phyloP scores from a whole-genome alignment of 1,140 invertebrate species.

The Scylla paramamosain region DNA sequence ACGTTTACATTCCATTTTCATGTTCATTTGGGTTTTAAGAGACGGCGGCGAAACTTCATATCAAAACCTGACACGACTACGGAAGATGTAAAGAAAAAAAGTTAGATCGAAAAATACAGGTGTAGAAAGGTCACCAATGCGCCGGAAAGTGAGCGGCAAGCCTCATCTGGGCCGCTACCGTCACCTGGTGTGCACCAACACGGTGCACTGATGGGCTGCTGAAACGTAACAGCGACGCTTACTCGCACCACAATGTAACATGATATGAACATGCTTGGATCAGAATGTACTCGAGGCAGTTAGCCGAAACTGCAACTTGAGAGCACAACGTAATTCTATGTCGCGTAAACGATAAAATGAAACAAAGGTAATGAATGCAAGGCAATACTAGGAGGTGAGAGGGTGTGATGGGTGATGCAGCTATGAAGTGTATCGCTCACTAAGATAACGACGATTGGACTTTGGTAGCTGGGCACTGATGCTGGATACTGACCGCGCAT shows the following conservation, averaged over 20 bases:
- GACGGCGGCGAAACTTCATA: not conserved
- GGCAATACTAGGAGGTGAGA: conserved; percentile 22
- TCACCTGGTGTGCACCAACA: not conserved
- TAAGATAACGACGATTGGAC: conserved; percentile 51
- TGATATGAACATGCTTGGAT: conserved; percentile 28
- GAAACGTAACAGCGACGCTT: not conserved
- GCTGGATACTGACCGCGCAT: conserved; percentile 28
- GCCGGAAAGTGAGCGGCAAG: not conserved
- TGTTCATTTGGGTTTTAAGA: not conserved
- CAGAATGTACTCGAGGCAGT: not conserved
- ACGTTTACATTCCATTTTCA: not conserved
- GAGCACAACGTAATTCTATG: too few relatives aligned
- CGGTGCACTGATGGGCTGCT: not conserved
- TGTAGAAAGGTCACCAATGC: not conserved
- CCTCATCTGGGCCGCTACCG: not conserved
- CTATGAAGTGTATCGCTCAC: conserved; percentile 56
- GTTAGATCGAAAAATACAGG: not conserved
- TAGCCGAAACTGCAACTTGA: too few relatives aligned
- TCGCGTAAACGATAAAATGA: too few relatives aligned
- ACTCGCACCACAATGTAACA: not conserved
- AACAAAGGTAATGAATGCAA: too few relatives aligned
- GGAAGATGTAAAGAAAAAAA: too few relatives aligned
- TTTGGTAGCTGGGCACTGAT: conserved; percentile 60
- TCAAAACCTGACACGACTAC: not conserved
- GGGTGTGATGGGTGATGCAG: conserved; percentile 16